Evolutionary conservation across 2,888 invertebrate genomes (phyloP), one percentile per base, ranked within the genome.

Genomic region (Thymelicus lineola): DNA sequence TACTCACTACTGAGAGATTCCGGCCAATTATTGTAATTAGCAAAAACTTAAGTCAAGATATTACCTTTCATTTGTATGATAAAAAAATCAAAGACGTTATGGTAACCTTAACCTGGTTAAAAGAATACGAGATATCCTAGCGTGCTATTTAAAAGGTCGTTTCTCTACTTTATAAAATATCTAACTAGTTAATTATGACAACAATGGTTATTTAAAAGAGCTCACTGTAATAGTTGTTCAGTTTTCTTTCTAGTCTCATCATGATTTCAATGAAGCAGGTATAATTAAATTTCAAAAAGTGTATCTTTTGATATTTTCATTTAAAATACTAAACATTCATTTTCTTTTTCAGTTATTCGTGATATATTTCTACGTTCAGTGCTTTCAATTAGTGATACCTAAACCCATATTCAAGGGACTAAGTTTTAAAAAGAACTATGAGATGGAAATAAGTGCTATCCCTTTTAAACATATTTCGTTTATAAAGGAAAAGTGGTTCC

Each of bases 401-500:
- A 79, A 73, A 12, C 80, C 82, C 1, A 42, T 84, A 35, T 79
- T 84, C 36, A 79, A 82, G 73, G 81, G 82, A 53, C 65, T 86
- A 66, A 81, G 77, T 62, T 76, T 86, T 38, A 81, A 84, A 66
- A 86, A 81, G 58, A 82, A 81, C 5, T 81, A 86, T 17, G 85
- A 86, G 63, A 75, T 89, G 0, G 82, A 79, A 45, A 76, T 86
- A 9, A 83, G 81, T 58, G 85, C 83, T 0, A 68, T 82, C 14
- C 76, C 78, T n/a, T 77, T 82, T 0, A 82, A 81, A 58, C 84
- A 85, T 0, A 70, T 88, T 45, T 74, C 82, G 0, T 82, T 87
- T 46, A 76, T 86, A 10, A 85, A 80, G 17, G 85, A 88, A 58
- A 85, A 84, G 75, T 83, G 85, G 0, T 83, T 90, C 45, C 87